Evolutionary conservation across 2,797 vertebrate species (phyloP).

Genomic region (Carcharodon carcharias): DNA sequence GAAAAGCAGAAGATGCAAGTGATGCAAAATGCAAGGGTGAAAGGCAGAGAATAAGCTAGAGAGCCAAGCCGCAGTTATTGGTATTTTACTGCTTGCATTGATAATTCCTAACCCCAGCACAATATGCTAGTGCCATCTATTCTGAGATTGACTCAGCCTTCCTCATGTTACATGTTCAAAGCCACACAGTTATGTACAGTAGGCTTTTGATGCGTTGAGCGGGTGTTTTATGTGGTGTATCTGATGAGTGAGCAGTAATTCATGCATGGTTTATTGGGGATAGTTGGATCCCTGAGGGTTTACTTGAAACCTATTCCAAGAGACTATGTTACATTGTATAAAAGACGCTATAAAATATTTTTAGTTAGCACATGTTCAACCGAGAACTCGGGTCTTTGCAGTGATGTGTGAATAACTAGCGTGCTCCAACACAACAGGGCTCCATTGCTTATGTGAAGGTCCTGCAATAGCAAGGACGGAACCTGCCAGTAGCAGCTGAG

Average conservation of each 20-base stretch:
- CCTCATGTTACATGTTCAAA: not conserved
- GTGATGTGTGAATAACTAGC: not conserved
- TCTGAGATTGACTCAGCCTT: not conserved
- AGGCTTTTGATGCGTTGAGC: not conserved
- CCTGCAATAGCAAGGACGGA: not conserved
- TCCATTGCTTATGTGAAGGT: not conserved
- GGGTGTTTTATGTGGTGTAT: not conserved
- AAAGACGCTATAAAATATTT: not conserved
- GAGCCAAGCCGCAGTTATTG: not conserved
- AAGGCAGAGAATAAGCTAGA: not conserved
- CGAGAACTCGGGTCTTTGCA: not conserved
- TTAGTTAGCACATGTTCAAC: not conserved
- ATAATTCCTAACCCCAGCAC: not conserved
- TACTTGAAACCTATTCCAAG: not conserved
- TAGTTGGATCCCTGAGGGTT: not conserved
- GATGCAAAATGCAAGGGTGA: not conserved
- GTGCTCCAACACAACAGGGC: not conserved
- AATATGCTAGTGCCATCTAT: not conserved
- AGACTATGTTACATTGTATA: conserved; percentile 19
- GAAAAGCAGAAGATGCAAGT: not conserved
- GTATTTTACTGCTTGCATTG: not conserved
- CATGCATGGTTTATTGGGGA: not conserved
- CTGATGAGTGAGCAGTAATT: not conserved
- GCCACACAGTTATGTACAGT: not conserved
- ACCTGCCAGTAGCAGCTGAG: not conserved